Evolutionary conservation across 2,113 vertebrate genomes (phyloP).

Genomic region (Chlamydotis undulata): DNA sequence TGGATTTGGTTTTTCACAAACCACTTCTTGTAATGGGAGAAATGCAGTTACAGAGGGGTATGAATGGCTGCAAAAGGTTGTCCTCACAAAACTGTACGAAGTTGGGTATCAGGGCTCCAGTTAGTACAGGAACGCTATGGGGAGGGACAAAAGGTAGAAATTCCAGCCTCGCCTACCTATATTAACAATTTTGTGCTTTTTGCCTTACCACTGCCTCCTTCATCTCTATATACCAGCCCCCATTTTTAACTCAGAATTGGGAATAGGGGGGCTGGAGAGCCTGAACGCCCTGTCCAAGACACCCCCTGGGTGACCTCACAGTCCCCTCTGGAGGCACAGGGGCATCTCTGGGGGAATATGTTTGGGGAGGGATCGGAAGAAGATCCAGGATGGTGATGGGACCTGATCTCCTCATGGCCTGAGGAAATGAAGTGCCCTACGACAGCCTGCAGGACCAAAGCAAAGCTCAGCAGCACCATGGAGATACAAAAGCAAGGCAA

Average conservation of each 20-base stretch:
- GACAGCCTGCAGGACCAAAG: not conserved
- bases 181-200: not conserved
- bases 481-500: not conserved
- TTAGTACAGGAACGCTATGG: not conserved
- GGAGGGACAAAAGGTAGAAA: not conserved
- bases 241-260: fast-evolving
- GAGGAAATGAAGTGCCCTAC: fast-evolving
- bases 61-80: not conserved
- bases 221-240: fast-evolving
- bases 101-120: no score
- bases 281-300: fast-evolving
- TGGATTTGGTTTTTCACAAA: fast-evolving
- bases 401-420: not conserved
- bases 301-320: fast-evolving
- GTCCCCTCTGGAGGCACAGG: fast-evolving
- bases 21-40: not conserved
- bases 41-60: not conserved
- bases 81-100: not conserved
- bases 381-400: not conserved
- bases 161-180: not conserved
- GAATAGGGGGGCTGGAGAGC: no score
- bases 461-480: not conserved
- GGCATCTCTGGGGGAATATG: fast-evolving
- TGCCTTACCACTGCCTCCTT: not conserved
- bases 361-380: not conserved